Base-by-base conservation (phyloP, 1,140 invertebrate genomes). In the Coelopa frigida region DNA sequence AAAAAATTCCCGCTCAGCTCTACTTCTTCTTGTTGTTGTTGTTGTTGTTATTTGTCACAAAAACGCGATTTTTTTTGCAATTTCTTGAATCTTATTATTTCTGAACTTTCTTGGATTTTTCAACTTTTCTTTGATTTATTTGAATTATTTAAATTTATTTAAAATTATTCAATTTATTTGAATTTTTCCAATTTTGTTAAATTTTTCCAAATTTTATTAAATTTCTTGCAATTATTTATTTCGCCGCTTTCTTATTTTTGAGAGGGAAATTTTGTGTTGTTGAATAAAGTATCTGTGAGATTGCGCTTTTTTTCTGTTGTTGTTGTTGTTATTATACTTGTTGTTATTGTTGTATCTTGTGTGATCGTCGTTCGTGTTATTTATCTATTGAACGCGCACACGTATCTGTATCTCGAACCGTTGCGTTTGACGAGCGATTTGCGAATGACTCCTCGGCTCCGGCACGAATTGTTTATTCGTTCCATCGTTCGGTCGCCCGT, bases 381-480 rank as follows among this genome's bases (percentile, higher is more conserved):
- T n/a, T 10, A 12, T 10, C n/a, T 33, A 40, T 38, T 37, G 27
- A 48, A 40, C 20, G n/a, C 36, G 31, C 37, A 24, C 46, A 48
- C 41, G 26, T 24, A 48, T 20, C n/a, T n/a, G n/a, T 18, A 14
- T 56, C 35, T 50, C 59, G 50, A 64, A 64, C 64, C 63, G 64
- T 45, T 61, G 48, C 51, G 57, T 54, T 59, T 60, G 64, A 68
- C 59, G 60, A 60, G 59, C 57, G 56, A 67, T 64, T 67, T 64
- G 58, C 59, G 64, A 68, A 62, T 68, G 64, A 68, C 60, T 57
- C 52, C 53, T 40, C 22, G 41, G 24, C 32, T 29, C 24, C 21
- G 31, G 33, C 22, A 29, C 41, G 42, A 44, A 44, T 44, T 44
- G 42, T 33, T 44, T 44, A 44, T 44, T 44, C 42, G 42, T n/a